These are phyloP conservation scores for Potamarius usumacintae DNA, from an alignment of 2,113 vertebrate genomes.

Conservation along the genomic window DNA sequence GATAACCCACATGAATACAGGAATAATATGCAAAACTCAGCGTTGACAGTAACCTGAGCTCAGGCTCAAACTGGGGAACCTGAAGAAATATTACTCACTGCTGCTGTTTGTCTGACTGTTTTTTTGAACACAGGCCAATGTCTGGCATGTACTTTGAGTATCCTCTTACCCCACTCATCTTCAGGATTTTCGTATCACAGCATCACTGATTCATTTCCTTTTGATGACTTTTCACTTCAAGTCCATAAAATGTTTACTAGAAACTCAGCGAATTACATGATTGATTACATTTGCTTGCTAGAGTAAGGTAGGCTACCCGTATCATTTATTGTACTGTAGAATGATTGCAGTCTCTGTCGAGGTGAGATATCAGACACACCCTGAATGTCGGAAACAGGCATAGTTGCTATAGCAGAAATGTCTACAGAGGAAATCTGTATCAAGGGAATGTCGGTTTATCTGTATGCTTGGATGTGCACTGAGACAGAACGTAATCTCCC, in stretches of 20 bases:
- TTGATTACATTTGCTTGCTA: background rate
- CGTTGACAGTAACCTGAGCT: background rate
- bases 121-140: background rate
- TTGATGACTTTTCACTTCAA: background rate
- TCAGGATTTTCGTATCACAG: background rate
- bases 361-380: conserved; percentile 12
- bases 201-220: background rate
- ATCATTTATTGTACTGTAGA: background rate
- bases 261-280: background rate
- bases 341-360: conserved; percentile 5
- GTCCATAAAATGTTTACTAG: background rate
- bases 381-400: conserved; percentile 34
- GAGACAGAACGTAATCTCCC: background rate
- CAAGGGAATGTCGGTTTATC: conserved; percentile 27
- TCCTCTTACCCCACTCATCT: background rate
- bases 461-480: background rate
- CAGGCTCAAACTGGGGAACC: background rate
- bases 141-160: background rate
- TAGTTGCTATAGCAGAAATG: conserved; percentile 67
- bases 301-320: background rate
- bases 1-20: background rate
- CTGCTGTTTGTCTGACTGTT: background rate
- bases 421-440: conserved; percentile 64
- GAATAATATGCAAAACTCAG: background rate
- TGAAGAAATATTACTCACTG: background rate